Evolutionary conservation across 2,113 vertebrate species (phyloP), one percentile per base, ranked within the genome.

Genomic region (Pollimyrus isidori): DNA sequence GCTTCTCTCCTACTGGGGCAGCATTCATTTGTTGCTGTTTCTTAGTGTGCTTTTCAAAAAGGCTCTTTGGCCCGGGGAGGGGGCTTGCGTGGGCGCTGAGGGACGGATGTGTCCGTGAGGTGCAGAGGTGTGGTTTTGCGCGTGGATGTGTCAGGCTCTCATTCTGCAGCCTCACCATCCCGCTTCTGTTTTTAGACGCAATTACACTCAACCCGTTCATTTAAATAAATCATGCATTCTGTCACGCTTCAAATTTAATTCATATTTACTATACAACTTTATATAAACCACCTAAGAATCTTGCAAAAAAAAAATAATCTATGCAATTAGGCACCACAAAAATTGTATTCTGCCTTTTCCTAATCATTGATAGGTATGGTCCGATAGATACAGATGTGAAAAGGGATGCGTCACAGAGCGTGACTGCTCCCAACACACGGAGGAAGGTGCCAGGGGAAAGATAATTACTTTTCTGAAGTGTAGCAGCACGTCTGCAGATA

Each of bases 11-110:
- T 88, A 94, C 90, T 90, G 87, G 92, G 91, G 89, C 91, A 86
- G 93, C 90, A 95, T 94, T 93, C 92, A 93, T 93, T 92, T 90
- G 65, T 45, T 62, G 87, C 89, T n/a, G 89, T 93, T 93, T 91
- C 95, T 94, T 91, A 91, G 93, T 92, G 92, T 50, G 93, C 91
- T 91, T 88, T 73, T 89, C 88, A 76, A 56, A 92, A 85, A 56
- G 88, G 62, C 83, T 84, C 76, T 89, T 87, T 87, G 84, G 88
- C 91, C 89, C 87, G 88, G 91, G 84, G 90, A 62, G 86, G 50
- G 49, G 86, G 89, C 35, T 39, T 53, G 49, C 23, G 13, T 35
- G 48, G 50, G 49, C 2, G 17, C 17, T 9, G 15, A 35, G 52
- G 53, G 83, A 62, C 76, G 82, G 91, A 89, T 80, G 86, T 84